A percentile compares a stretch with the other conserved stretches of the same genome.
phyloP scores from a whole-genome alignment of 2,888 invertebrate genomes.

The Parapristionchus giblindavisi region DNA sequence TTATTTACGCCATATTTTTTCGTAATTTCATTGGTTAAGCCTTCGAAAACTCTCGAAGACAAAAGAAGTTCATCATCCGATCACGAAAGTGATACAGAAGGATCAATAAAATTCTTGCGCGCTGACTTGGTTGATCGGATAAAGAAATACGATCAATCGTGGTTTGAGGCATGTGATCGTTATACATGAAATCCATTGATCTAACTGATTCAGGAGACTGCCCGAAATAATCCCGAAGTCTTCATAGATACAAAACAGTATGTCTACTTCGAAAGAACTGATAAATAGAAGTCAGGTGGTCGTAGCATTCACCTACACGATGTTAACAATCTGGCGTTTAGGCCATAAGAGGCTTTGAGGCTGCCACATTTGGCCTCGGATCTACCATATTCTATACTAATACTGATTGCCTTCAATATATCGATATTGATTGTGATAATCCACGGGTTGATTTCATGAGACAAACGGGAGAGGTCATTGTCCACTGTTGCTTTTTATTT shows the following conservation, averaged over 20 bases:
- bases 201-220: constrained; percentile 41
- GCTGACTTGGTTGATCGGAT: constrained; percentile 45
- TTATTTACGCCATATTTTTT: neutral
- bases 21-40: neutral
- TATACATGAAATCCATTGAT: neutral
- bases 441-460: constrained; percentile 13
- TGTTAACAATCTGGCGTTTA: neutral
- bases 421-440: constrained; percentile 31
- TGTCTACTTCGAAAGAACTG: constrained; percentile 49
- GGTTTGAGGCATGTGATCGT: constrained; percentile 41
- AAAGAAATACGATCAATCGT: constrained; percentile 43
- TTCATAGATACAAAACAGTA: constrained; percentile 52
- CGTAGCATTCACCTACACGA: neutral
- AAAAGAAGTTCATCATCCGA: constrained; percentile 28
- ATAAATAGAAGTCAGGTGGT: constrained; percentile 30
- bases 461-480: constrained; percentile 31
- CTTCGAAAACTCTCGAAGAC: constrained; percentile 36
- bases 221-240: constrained; percentile 44
- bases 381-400: constrained; percentile 29
- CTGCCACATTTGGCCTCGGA: constrained; percentile 18
- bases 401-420: constrained; percentile 25
- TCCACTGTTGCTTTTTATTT: no score
- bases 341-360: constrained; percentile 17
- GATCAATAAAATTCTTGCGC: constrained; percentile 44
- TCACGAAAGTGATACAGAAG: constrained; percentile 48